Conservation (phyloP, 2,113 vertebrate genomes). For the Rhinolophus ferrumequinum region DNA sequence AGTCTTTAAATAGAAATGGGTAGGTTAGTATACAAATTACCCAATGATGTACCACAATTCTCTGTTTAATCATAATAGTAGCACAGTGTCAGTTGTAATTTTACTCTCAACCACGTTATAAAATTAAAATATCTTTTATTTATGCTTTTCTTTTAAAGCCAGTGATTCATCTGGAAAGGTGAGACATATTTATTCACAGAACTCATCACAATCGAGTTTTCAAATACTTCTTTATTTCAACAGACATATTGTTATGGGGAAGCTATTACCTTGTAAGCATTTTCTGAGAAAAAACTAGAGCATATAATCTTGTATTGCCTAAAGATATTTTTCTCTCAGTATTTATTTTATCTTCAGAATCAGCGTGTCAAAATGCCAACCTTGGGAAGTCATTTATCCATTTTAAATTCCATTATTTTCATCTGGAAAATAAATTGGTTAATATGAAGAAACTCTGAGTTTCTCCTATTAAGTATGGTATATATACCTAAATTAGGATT, state of each 20-base stretch:
- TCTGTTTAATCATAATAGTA: neutral
- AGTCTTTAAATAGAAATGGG: neutral
- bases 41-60: neutral
- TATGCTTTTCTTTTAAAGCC: neutral
- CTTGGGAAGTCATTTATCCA: neutral
- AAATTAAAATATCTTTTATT: neutral
- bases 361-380: neutral
- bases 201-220: neutral
- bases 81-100: neutral
- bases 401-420: neutral
- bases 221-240: neutral
- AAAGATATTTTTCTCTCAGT: neutral
- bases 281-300: neutral
- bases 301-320: neutral
- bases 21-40: neutral
- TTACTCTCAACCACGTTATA: neutral
- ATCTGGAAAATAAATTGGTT: neutral
- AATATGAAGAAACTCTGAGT: neutral
- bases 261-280: neutral
- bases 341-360: slow-evolving; percentile 17
- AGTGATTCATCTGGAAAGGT: neutral
- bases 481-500: neutral
- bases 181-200: neutral
- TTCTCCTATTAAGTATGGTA: neutral
- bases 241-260: neutral